These are phyloP conservation scores for Lasius fuliginosus DNA, from an alignment of 2,888 invertebrate genomes.

Conservation along the genomic window DNA sequence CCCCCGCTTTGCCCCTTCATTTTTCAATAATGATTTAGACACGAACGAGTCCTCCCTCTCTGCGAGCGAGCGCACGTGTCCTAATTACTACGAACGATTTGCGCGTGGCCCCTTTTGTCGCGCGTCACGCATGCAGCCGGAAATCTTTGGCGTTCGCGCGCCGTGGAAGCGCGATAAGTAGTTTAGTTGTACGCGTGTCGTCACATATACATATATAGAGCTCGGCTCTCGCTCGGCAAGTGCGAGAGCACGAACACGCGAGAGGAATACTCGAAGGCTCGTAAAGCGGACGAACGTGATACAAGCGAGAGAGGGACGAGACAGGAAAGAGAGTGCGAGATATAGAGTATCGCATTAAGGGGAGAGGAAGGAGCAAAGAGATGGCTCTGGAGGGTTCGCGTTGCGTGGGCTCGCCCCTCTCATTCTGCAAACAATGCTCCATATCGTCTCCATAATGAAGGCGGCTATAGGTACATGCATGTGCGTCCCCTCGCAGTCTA, in stretches of 20 bases:
- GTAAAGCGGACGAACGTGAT: slow-evolving; percentile 68
- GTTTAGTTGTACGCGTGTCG: slow-evolving; percentile 80
- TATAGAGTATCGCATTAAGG: slow-evolving; percentile 78
- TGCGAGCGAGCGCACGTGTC: slow-evolving; percentile 68
- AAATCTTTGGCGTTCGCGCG: slow-evolving; percentile 67
- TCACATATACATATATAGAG: slow-evolving; percentile 63
- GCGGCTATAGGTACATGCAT: slow-evolving; percentile 75
- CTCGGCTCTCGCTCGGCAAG: slow-evolving; percentile 66
- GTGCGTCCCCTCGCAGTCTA: slow-evolving; percentile 81
- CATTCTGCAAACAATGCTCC: slow-evolving; percentile 86
- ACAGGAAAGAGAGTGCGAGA: slow-evolving; percentile 53
- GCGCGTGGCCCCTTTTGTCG: slow-evolving; percentile 67
- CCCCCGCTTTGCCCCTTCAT: neutral
- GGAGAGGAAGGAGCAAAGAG: slow-evolving; percentile 62
- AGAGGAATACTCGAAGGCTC: slow-evolving; percentile 73
- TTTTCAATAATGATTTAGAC: slow-evolving; percentile 67
- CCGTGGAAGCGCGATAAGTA: slow-evolving; percentile 77
- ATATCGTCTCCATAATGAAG: slow-evolving; percentile 86
- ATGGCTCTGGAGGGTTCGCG: slow-evolving; percentile 69
- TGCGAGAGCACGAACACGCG: slow-evolving; percentile 64
- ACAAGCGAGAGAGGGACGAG: slow-evolving; percentile 59
- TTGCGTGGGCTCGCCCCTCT: slow-evolving; percentile 82
- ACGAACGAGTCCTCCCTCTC: slow-evolving; percentile 43
- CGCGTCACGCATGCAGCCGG: slow-evolving; percentile 48
- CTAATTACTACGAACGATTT: slow-evolving; percentile 72